These are phyloP conservation scores for Hipparchia semele DNA, from an alignment of 2,888 invertebrate species.

Conservation along the genomic window DNA sequence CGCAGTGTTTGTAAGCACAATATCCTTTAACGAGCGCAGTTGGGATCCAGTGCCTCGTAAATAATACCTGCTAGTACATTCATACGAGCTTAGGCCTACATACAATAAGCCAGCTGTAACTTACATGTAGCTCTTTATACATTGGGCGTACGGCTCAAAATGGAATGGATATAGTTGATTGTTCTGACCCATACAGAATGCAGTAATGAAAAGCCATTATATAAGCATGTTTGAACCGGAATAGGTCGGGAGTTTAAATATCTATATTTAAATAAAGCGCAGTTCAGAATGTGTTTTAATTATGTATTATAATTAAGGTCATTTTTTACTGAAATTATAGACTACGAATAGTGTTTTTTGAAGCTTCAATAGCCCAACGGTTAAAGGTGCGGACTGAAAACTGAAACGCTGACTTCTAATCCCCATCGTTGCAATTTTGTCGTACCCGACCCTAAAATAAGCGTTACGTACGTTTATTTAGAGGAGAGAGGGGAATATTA, in stretches of 20 bases:
- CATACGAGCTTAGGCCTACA: constrained; percentile 32
- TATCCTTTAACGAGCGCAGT: constrained; percentile 41
- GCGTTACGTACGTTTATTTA: too few relatives aligned
- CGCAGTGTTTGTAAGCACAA: constrained; percentile 35
- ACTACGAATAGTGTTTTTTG: too few relatives aligned
- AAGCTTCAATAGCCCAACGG: too few relatives aligned
- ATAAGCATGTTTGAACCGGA: constrained; percentile 11
- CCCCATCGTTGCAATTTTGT: too few relatives aligned
- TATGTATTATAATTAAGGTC: too few relatives aligned
- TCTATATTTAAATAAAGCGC: neutral
- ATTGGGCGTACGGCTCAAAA: constrained; percentile 2
- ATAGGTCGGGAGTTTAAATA: constrained; percentile 17
- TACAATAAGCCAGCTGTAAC: constrained; percentile 10
- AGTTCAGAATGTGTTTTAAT: too few relatives aligned
- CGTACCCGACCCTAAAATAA: too few relatives aligned
- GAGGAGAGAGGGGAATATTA: too few relatives aligned
- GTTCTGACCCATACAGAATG: constrained; percentile 16
- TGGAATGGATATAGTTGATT: constrained; percentile 4
- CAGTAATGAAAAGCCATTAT: constrained; percentile 10
- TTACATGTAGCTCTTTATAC: neutral
- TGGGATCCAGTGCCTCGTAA: constrained; percentile 49
- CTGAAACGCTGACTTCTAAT: too few relatives aligned
- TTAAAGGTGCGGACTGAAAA: too few relatives aligned
- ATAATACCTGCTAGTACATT: constrained; percentile 43
- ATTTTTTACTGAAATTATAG: too few relatives aligned